Evolutionary conservation across 2,113 vertebrate species (phyloP), one percentile per base, ranked within the genome.

Genomic region (Scophthalmus maximus): DNA sequence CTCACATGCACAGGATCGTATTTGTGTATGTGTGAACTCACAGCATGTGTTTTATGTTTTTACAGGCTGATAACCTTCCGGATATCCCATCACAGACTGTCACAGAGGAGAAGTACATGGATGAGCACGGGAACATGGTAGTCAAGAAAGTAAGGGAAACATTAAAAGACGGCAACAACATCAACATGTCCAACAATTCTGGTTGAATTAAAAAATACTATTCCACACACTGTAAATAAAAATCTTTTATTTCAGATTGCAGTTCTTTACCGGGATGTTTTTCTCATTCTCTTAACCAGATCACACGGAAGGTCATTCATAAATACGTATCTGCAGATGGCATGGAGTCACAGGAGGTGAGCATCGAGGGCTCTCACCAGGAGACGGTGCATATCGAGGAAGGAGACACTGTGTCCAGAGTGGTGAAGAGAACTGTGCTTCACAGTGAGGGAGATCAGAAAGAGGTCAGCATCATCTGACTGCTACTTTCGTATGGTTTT

Each of bases 241-340:
- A 3, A 20, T 15, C 3, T 5, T 17, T 17, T 3, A 14, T 47
- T 22, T 14, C 15, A 38, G 20, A 5, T 26, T 4, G 47, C 3
- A 52, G 7, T 9, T 17, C 15, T 27, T 42, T 34, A 29, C 22
- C 42, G 6, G 12, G 25, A 0, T 10, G 20, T 62, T 3, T 4
- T 55, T 34, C 6, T 27, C 46, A 36, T 3, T 49, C 23, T 47
- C 11, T 36, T 42, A 72, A 20, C 15, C 82, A 99, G 97, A 94
- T 97, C 65, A 97, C 96, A n/a, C 94, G 96, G 66, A 99, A 95
- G 87, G 93, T 99, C 84, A 96, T 98, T 61, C 93, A 90, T 49
- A 94, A 96, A 18, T 97, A 90, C 0, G 69, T 95, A 36, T 95
- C 96, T 66, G 76, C 95, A 4, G 97, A 97, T 0, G 96, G 96